phyloP scores from a whole-genome alignment of 2,113 vertebrate genomes.

The Speoplatyrhinus poulsoni region DNA sequence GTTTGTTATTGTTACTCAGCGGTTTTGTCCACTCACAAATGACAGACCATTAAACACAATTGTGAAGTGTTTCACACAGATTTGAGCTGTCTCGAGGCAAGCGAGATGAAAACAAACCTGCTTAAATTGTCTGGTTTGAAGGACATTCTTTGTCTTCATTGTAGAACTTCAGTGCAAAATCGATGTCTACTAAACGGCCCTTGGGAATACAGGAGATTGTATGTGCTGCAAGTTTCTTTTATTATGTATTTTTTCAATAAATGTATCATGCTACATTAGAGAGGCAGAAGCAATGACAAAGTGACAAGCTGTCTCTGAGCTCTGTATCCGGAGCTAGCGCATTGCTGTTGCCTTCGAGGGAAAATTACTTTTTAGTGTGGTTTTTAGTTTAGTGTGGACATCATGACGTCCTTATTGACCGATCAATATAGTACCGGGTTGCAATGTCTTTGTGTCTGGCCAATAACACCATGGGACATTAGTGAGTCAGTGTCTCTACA shows the following conservation, averaged over 20 bases:
- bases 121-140: slow-evolving; percentile 26
- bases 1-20: too few species aligned
- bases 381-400: too few species aligned
- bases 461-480: not conserved
- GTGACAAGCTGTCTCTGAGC: too few species aligned
- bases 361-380: too few species aligned
- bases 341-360: too few species aligned
- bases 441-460: not conserved
- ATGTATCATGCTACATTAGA: too few species aligned
- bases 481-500: not conserved
- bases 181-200: slow-evolving; percentile 34
- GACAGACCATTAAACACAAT: slow-evolving; percentile 24
- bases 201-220: slow-evolving; percentile 21
- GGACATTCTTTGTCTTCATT: slow-evolving; percentile 50
- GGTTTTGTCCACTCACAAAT: not conserved
- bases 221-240: not conserved
- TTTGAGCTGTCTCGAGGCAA: slow-evolving; percentile 26
- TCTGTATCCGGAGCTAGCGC: too few species aligned
- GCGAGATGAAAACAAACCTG: slow-evolving; percentile 33
- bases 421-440: too few species aligned
- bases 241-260: too few species aligned
- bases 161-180: slow-evolving; percentile 60
- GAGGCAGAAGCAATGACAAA: too few species aligned
- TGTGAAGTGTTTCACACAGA: slow-evolving; percentile 37
- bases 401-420: too few species aligned